These are phyloP conservation scores for Labia minor DNA, from an alignment of 2,888 invertebrate genomes.

Conservation along the genomic window DNA sequence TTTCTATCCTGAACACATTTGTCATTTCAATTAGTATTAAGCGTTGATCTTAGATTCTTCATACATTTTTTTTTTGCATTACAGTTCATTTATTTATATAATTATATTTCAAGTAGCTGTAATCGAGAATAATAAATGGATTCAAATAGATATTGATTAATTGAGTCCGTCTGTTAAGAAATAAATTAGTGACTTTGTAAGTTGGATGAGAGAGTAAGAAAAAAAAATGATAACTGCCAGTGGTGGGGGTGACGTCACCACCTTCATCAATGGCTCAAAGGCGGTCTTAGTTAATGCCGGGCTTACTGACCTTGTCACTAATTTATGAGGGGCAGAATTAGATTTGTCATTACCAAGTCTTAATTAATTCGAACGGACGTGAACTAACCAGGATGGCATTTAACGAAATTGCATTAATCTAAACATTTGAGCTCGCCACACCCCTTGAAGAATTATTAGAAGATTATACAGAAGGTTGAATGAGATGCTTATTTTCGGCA, in stretches of 20 bases:
- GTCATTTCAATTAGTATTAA: no score
- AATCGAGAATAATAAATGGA: constrained; percentile 1
- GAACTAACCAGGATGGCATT: background rate
- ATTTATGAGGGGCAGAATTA: constrained; percentile 2
- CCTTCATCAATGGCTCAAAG: background rate
- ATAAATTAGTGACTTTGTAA: background rate
- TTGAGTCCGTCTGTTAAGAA: background rate
- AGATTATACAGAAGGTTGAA: no score
- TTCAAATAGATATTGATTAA: background rate
- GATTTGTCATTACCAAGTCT: constrained; percentile 1
- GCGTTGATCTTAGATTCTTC: no score
- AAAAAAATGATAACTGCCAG: no score
- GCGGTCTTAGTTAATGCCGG: background rate
- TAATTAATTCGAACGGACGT: constrained; percentile 3
- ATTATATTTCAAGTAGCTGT: constrained; percentile 4
- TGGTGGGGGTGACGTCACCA: no score
- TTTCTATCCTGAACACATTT: no score
- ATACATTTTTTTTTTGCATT: background rate
- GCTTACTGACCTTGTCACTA: background rate
- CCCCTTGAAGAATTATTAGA: no score
- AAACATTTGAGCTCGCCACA: no score
- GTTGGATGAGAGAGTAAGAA: no score
- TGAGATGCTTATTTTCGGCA: no score
- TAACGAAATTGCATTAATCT: background rate
- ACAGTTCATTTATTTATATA: constrained; percentile 7